These are phyloP conservation scores for Aphodius granarius DNA, from an alignment of 2,888 invertebrate genomes.

Conservation along the genomic window DNA sequence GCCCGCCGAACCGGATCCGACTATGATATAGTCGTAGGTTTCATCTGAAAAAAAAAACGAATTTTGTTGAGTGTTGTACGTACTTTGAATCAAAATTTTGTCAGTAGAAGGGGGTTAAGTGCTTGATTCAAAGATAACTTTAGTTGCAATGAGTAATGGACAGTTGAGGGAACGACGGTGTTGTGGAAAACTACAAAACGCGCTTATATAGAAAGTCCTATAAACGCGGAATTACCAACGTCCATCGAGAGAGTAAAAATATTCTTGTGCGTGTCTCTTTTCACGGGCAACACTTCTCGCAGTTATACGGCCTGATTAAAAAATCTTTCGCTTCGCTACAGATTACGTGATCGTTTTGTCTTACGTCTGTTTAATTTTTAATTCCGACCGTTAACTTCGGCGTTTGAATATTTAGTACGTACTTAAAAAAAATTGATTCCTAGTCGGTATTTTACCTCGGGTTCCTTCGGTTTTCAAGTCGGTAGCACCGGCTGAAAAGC, in stretches of 20 bases:
- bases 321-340: not conserved
- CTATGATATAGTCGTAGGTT: conserved; percentile 54
- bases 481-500: not conserved
- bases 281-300: not conserved
- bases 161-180: no score
- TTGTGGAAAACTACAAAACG: no score
- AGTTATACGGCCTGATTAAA: not conserved
- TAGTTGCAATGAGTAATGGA: no score
- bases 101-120: no score
- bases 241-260: not conserved
- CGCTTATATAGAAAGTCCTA: not conserved
- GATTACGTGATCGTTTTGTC: not conserved
- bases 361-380: not conserved
- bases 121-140: no score
- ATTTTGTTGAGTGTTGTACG: not conserved
- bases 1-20: conserved; percentile 57
- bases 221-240: not conserved
- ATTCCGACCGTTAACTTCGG: no score
- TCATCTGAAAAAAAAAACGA: conserved; percentile 21
- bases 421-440: no score
- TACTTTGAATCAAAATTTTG: no score
- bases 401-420: no score
- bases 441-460: not conserved
- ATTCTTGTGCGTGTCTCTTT: not conserved
- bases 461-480: not conserved